These are phyloP conservation scores for Magallana gigas DNA, from an alignment of 1,140 invertebrate species.

Conservation along the genomic window DNA sequence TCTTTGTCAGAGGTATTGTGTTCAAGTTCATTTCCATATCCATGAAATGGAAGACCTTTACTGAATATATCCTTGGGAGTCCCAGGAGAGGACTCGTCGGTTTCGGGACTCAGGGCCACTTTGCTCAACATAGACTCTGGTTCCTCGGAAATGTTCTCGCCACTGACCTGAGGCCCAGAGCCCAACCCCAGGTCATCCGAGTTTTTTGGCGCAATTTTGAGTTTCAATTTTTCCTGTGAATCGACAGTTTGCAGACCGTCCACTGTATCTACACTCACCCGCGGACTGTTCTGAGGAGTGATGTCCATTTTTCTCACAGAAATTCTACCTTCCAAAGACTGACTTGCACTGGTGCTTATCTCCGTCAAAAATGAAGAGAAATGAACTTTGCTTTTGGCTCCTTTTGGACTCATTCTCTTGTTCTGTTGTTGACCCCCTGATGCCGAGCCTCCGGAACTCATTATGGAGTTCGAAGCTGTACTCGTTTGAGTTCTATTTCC, in stretches of 20 bases:
- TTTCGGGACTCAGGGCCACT: slow-evolving; percentile 67
- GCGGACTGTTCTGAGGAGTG: slow-evolving; percentile 58
- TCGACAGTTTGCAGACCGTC: not conserved
- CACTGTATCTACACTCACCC: not conserved
- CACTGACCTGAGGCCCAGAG: slow-evolving; percentile 44
- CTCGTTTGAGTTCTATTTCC: slow-evolving; percentile 44
- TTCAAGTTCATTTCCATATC: slow-evolving; percentile 60
- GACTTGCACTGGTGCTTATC: slow-evolving; percentile 70
- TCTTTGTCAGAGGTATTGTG: slow-evolving; percentile 72
- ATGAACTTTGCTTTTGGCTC: slow-evolving; percentile 72
- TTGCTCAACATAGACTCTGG: slow-evolving; percentile 64
- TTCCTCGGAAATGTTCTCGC: slow-evolving; percentile 14
- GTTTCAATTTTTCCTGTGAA: slow-evolving; percentile 9
- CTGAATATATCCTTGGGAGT: slow-evolving; percentile 53
- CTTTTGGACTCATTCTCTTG: slow-evolving; percentile 72
- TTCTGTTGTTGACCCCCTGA: slow-evolving; percentile 49
- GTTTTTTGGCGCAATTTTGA: slow-evolving; percentile 54
- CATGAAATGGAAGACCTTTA: slow-evolving; percentile 64
- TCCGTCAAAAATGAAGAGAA: slow-evolving; percentile 70
- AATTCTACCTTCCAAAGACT: slow-evolving; percentile 68
- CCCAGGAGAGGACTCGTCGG: slow-evolving; percentile 62
- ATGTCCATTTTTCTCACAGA: slow-evolving; percentile 65
- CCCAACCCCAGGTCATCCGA: slow-evolving; percentile 38
- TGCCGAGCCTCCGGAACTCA: slow-evolving; percentile 59
- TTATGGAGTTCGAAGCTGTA: slow-evolving; percentile 50